These are phyloP conservation scores for Panthera uncia DNA, from an alignment of 2,113 vertebrate species.

Conservation along the genomic window DNA sequence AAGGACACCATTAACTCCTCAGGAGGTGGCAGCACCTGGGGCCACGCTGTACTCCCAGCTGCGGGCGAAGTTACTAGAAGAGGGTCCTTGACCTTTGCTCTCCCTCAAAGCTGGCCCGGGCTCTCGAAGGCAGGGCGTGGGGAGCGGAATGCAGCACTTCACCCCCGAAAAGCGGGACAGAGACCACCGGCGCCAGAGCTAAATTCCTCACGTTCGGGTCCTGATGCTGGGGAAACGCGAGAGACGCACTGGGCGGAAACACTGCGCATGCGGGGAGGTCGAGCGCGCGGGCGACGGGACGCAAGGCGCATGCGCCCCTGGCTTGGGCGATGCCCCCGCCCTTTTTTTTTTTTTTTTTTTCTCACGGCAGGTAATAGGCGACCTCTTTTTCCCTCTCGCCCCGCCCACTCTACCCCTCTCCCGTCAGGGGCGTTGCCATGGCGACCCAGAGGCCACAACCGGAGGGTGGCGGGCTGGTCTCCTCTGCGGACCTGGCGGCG, in stretches of 20 bases:
- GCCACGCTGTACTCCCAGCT: not conserved
- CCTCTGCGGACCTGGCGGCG: not conserved
- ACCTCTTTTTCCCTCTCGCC: not conserved
- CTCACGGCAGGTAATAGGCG: not conserved
- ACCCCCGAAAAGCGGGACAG: fast-evolving
- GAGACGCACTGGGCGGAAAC: fast-evolving
- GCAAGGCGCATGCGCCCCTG: not conserved
- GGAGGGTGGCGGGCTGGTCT: fast-evolving
- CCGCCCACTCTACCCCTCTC: not conserved
- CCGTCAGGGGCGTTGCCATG: conserved; percentile 42
- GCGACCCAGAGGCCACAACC: not conserved
- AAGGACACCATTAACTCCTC: not conserved
- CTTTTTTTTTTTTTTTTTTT: not conserved
- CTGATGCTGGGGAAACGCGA: fast-evolving
- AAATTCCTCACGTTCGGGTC: fast-evolving
- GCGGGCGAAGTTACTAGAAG: no score
- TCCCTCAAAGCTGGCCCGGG: not conserved
- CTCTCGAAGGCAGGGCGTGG: not conserved
- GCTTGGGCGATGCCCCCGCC: fast-evolving
- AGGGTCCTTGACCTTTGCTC: not conserved
- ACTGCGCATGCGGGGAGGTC: not conserved
- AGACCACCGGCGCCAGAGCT: fast-evolving
- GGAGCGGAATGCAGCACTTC: no score
- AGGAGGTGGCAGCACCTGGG: not conserved
- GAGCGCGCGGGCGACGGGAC: fast-evolving